Conservation (phyloP, 2,113 vertebrate species). For the Gracilinanus agilis region DNA sequence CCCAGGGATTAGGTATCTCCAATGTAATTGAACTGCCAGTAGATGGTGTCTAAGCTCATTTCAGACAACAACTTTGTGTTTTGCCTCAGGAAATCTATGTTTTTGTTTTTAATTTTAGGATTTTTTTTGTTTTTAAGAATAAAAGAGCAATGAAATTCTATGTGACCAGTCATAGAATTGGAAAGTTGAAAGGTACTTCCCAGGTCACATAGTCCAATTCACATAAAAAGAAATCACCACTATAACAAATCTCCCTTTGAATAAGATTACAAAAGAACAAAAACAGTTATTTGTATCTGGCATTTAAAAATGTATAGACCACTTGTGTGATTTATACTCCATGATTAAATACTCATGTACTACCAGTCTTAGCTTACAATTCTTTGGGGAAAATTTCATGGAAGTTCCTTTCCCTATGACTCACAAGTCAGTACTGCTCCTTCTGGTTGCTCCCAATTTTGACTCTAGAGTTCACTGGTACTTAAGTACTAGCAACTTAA, state of each 20-base stretch:
- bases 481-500: neutral
- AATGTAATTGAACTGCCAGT: constrained; percentile 54
- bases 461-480: neutral
- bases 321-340: neutral
- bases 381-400: neutral
- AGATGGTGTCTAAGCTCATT: constrained; percentile 64
- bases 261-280: neutral
- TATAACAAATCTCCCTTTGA: neutral
- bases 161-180: neutral
- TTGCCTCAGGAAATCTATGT: neutral
- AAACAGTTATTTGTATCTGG: neutral
- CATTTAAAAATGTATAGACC: neutral
- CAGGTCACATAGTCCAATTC: neutral
- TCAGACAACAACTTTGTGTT: neutral
- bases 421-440: constrained; percentile 11
- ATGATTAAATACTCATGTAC: neutral
- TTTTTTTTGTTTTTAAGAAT: neutral
- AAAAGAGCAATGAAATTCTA: constrained; percentile 2
- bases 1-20: constrained; percentile 35
- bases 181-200: neutral
- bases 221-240: neutral
- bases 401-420: neutral
- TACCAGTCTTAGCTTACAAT: constrained; percentile 38
- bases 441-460: neutral
- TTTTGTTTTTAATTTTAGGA: neutral